Base-by-base conservation (phyloP, 2,888 invertebrate species). In the Teleogryllus oceanicus region DNA sequence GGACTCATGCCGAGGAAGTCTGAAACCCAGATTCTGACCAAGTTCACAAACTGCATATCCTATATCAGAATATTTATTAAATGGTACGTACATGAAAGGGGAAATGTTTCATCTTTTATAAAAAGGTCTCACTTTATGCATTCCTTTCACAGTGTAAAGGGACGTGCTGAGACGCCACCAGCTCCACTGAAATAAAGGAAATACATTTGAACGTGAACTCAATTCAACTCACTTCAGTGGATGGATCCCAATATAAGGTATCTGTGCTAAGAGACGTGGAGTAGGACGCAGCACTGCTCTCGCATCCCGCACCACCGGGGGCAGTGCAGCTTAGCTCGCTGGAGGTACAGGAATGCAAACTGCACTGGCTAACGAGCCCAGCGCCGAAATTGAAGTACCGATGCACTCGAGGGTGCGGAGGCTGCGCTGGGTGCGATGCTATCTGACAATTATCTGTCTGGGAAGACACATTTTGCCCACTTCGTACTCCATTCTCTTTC, bases 251-350 rank as follows among this genome's bases (percentile, higher is more conserved):
- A 85, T 94, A 95, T 0, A 96, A 89, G 2, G 95, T 95, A 84
- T 96, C 96, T 11, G 94, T 95, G 85, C 95, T 96, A 18, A 95
- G 88, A 0, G 95, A 95, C 18, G 95, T 95, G 37, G 94, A 94
- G 85, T 95, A 95, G 76, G 94, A 94, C 0, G 92, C 92, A 11
- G 92, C 92, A 74, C 94, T 93, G 84, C 92, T 93, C 75, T 93
- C 94, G 78, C 90, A 91, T 1, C 88, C 85, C 2, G 87, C 87
- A 2, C 89, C 89, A 2, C 88, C 90, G 1, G 89, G 81, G 16
- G 77, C 90, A 0, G 90, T 90, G 1, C 91, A 92, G 76, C 92
- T 94, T 78, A 91, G 87, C 81, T 92, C 92, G 85, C 94, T 95
- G 2, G 94, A 94, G 0, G 94, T 93, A 84, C 94, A 94, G 0